phyloP scores from a whole-genome alignment of 2,797 vertebrate genomes.

The Hozukius guyotensis region DNA sequence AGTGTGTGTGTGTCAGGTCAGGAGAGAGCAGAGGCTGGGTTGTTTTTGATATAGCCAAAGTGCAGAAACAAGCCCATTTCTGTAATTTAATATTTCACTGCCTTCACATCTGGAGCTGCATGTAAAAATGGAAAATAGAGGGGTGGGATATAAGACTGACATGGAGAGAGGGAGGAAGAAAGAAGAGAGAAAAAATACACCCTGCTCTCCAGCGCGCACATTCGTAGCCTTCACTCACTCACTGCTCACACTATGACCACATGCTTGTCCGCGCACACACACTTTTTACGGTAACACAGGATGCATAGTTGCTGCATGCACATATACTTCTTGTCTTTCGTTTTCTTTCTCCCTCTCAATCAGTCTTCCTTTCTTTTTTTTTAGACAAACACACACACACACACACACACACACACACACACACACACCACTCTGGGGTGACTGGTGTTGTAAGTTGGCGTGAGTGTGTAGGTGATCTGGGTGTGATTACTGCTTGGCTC shows the following conservation, averaged over 20 bases:
- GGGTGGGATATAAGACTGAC: slow-evolving; percentile 82
- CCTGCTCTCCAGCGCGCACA: slow-evolving; percentile 73
- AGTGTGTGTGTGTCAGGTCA: slow-evolving; percentile 51
- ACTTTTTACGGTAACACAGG: slow-evolving; percentile 63
- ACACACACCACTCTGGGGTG: slow-evolving; percentile 64
- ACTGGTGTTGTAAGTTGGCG: slow-evolving; percentile 85
- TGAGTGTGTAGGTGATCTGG: slow-evolving; percentile 86
- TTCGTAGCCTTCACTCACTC: slow-evolving; percentile 66
- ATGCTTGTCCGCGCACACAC: slow-evolving; percentile 55
- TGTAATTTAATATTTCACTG: slow-evolving; percentile 89
- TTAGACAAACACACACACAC: slow-evolving; percentile 39
- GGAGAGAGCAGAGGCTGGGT: slow-evolving; percentile 68
- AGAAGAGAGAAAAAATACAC: slow-evolving; percentile 78
- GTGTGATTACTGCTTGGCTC: slow-evolving; percentile 88
- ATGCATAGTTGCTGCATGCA: slow-evolving; percentile 67
- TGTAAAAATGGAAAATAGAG: slow-evolving; percentile 85
- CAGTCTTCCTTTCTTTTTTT: slow-evolving; percentile 46
- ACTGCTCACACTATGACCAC: slow-evolving; percentile 61
- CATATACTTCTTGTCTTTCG: slow-evolving; percentile 69
- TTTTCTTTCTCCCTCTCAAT: slow-evolving; percentile 69
- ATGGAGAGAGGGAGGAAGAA: slow-evolving; percentile 74
- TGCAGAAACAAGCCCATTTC: slow-evolving; percentile 84
- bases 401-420: slow-evolving; percentile 44
- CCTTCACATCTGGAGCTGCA: slow-evolving; percentile 86
- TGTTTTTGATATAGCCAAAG: slow-evolving; percentile 84